Evolutionary conservation across 1,140 invertebrate genomes (phyloP).

Genomic region (Archegozetes longisetosus): DNA sequence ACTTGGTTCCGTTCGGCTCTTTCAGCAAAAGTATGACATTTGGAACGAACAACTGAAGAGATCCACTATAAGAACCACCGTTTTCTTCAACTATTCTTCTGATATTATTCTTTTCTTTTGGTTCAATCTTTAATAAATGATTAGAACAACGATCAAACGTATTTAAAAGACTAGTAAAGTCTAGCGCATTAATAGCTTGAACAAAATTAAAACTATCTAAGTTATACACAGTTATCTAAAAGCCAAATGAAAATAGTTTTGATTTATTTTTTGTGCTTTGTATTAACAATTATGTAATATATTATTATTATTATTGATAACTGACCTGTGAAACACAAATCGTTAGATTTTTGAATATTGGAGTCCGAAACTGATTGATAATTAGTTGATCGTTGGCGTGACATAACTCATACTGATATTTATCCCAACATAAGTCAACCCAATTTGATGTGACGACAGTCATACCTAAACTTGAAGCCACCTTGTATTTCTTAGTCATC

Average conservation of each 20-base stretch:
- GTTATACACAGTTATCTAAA: too few relatives aligned
- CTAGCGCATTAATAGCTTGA: too few relatives aligned
- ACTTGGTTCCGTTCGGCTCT: constrained; percentile 3
- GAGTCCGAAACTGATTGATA: not conserved
- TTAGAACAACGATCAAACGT: not conserved
- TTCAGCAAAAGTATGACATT: not conserved
- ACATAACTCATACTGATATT: not conserved
- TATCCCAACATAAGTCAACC: constrained; percentile 2
- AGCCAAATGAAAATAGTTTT: not conserved
- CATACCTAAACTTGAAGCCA: not conserved
- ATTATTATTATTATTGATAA: constrained; percentile 1
- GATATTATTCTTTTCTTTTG: not conserved
- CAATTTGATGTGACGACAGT: not conserved
- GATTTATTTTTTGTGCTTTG: too few relatives aligned
- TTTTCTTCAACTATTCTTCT: not conserved
- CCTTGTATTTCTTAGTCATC: not conserved
- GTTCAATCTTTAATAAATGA: not conserved
- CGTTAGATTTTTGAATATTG: constrained; percentile 3
- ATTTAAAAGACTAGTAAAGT: too few relatives aligned
- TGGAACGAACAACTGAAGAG: not conserved
- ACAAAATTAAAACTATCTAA: too few relatives aligned
- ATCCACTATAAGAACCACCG: not conserved
- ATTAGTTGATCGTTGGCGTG: not conserved
- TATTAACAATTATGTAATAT: not conserved
- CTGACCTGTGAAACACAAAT: constrained; percentile 4